A percentile compares a stretch with the other conserved stretches of the same genome.
phyloP scores from a whole-genome alignment of 2,797 vertebrate species.

The Arctocebus calabarensis region DNA sequence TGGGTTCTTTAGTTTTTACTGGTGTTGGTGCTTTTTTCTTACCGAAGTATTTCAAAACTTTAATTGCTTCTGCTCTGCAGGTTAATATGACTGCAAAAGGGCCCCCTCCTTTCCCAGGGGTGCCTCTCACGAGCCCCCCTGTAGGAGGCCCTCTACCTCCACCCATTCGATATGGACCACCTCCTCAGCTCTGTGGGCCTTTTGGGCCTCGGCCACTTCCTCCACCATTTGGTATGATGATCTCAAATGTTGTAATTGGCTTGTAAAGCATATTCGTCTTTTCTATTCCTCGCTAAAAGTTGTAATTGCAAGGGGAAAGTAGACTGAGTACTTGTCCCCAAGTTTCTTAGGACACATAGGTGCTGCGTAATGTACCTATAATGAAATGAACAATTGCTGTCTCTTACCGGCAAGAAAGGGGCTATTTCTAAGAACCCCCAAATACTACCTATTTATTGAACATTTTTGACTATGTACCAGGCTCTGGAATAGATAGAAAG shows the following conservation, averaged over 20 bases:
- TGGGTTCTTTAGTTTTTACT: neutral
- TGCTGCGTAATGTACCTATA: neutral
- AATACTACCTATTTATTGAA: neutral
- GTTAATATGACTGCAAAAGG: slow-evolving; percentile 87
- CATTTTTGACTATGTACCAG: neutral
- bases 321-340: neutral
- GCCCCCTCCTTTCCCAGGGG: slow-evolving; percentile 91
- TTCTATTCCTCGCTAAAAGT: neutral
- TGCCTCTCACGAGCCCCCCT: slow-evolving; percentile 90
- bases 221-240: slow-evolving; percentile 81
- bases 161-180: slow-evolving; percentile 87
- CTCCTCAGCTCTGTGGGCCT: slow-evolving; percentile 78
- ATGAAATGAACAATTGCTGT: neutral
- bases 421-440: neutral
- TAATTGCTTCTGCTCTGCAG: slow-evolving; percentile 74
- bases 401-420: neutral
- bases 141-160: slow-evolving; percentile 83
- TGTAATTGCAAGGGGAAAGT: neutral
- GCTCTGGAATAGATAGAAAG: neutral
- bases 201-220: slow-evolving; percentile 85
- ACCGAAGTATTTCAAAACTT: neutral
- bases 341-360: neutral
- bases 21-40: neutral
- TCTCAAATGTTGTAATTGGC: neutral
- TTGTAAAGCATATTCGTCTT: neutral